Base-by-base conservation (phyloP, 1,140 invertebrate genomes). In the Zaprionus taronus region DNA sequence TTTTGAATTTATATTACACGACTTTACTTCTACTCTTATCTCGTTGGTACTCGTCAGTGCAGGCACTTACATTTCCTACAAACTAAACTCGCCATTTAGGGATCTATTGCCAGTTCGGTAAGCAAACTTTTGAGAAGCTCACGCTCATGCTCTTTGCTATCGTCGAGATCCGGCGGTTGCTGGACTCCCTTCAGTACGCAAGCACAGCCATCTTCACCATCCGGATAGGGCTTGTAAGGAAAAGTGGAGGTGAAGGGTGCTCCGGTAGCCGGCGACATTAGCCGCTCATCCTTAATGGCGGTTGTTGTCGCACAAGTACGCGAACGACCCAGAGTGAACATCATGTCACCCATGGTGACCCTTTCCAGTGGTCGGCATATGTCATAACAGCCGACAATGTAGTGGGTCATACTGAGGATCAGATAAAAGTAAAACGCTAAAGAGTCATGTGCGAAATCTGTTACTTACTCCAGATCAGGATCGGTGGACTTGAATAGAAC, bases 311-410 rank as follows among this genome's bases (percentile, higher is more conserved):
- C 49, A 49, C 79, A 75, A 2, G 38, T 72, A 1, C 22, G 22
- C 0, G 85, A 85, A 1, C 85, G 79, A 7, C 85, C 85, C 17
- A 90, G 26, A 0, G 79, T 84, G 4, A 90, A 80, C 17, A 90
- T 68, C 1, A 91, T n/a, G 36, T 90, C 85, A 3, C 24, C 60
- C 3, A 78, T 67, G 49, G 75, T 77, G 1, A 85, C 44, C 0
- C 67, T 62, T 11, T 90, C 79, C 55, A 44, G 12, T 3, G 86
- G 82, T 2, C 62, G 60, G 47, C 85, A 90, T 4, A 90, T 47
- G 34, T 90, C 85, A 15, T 80, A 90, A 31, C 70, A 79, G n/a
- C 83, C 83, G 7, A 80, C 47, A 11, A 1, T 24, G 4, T 17
- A 12, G 11, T 11, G 22, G 47, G 20, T 12, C 68, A 0, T 57